Conservation (phyloP, 2,113 vertebrate genomes). For the Lampris megalopsis region DNA sequence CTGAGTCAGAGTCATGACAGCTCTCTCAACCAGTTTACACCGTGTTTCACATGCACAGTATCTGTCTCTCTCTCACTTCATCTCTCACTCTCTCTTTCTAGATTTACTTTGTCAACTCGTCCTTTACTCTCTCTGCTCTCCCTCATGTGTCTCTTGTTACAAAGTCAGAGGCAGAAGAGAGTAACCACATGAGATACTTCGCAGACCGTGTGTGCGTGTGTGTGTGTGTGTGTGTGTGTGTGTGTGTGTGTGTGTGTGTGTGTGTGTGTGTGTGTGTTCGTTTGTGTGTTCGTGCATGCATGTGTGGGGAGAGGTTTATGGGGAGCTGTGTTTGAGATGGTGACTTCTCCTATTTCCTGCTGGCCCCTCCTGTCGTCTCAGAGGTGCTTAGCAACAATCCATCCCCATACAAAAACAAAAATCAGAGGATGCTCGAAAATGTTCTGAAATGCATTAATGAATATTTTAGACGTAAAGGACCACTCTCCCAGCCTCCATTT, state of each 20-base stretch:
- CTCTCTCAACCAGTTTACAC: constrained; percentile 55
- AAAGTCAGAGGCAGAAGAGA: constrained; percentile 46
- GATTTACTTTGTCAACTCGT: constrained; percentile 14
- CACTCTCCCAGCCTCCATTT: constrained; percentile 81
- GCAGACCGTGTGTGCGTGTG: constrained; percentile 16
- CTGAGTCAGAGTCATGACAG: constrained; percentile 65
- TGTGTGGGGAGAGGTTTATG: background rate
- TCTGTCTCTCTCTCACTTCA: background rate
- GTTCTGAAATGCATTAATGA: constrained; percentile 75
- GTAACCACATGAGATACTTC: constrained; percentile 45
- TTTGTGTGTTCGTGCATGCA: background rate
- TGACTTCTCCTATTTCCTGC: constrained; percentile 57
- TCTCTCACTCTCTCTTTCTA: background rate
- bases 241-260: background rate
- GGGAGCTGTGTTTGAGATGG: constrained; percentile 34
- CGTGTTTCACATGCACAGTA: constrained; percentile 56
- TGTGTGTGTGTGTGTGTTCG: constrained; percentile 18
- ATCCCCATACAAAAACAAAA: constrained; percentile 75
- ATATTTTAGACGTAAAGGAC: constrained; percentile 77
- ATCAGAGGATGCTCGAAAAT: constrained; percentile 71
- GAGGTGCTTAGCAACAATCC: constrained; percentile 75
- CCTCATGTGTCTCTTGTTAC: constrained; percentile 52
- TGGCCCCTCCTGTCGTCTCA: constrained; percentile 52
- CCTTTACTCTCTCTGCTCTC: constrained; percentile 23
- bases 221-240: constrained; percentile 24